Base-by-base conservation (phyloP, 2,797 vertebrate species). In the Phylloscopus collybita region DNA sequence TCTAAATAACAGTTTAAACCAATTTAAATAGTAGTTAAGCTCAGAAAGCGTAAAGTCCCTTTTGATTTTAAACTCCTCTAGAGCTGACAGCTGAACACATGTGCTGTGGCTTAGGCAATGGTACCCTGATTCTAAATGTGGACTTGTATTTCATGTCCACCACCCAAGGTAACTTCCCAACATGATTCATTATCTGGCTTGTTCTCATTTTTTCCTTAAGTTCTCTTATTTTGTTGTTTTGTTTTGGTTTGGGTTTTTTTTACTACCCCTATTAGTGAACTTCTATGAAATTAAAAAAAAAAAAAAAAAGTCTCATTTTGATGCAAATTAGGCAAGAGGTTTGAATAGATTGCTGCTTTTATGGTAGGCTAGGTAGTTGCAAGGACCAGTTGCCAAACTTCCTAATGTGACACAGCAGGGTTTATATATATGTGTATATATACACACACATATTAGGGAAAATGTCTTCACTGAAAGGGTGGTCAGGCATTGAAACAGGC, bases 51-150 rank as follows among this genome's bases (percentile, higher is more conserved):
- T 86, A 4, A 92, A 84, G 42, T 12, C 54, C 2, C 13, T 84
- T 84, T 83, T 72, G n/a, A 30, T 54, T 78, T 91, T 80, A 60
- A 86, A 29, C 42, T 36, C 60, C 29, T 11, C 5, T 47, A 36
- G 21, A 79, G n/a, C 30, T 65, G 62, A 61, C n/a, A 67, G 34
- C 42, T 79, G 66, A 86, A 60, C 22, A 54, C 0, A 0, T 23
- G 15, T 61, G 40, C 81, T 78, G 19, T 36, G 6, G 42, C n/a
- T 67, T 80, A 64, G 25, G 44, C 0, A 0, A 18, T 1, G 1
- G 54, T 34, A 34, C 42, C 13, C 9, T 56, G 9, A 7, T 64
- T 91, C 49, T 79, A 50, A 65, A 66, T 25, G 22, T 9, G 3
- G 51, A 29, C 20, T 80, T 73, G 30, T 20, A 27, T 73, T 92